Evolutionary conservation across 2,113 vertebrate genomes (phyloP).

Genomic region (Eulemur rufifrons): DNA sequence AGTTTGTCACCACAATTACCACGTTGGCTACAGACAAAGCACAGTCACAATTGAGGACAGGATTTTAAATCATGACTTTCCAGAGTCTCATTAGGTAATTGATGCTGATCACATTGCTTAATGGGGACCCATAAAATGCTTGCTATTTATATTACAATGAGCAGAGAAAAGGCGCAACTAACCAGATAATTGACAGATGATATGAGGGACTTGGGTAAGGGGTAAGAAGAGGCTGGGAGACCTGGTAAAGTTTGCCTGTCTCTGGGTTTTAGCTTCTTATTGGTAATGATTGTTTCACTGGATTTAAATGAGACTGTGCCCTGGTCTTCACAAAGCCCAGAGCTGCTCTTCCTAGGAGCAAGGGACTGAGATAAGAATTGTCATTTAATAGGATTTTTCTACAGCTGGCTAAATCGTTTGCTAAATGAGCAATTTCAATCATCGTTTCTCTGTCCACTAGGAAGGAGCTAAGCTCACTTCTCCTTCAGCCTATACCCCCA

Average conservation of each 20-base stretch:
- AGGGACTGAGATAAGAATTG: slow-evolving; percentile 40
- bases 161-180: slow-evolving; percentile 78
- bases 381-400: slow-evolving; percentile 60
- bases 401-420: slow-evolving; percentile 60
- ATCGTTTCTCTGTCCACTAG: slow-evolving; percentile 49
- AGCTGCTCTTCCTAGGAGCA: slow-evolving; percentile 44
- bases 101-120: slow-evolving; percentile 86
- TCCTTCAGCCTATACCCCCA: background rate
- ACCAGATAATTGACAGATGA: slow-evolving; percentile 80
- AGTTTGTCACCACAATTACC: slow-evolving; percentile 84
- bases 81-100: slow-evolving; percentile 86
- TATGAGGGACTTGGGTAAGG: background rate
- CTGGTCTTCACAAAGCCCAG: slow-evolving; percentile 64
- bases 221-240: slow-evolving; percentile 64
- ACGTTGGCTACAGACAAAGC: slow-evolving; percentile 83
- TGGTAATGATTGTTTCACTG: slow-evolving; percentile 39
- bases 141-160: slow-evolving; percentile 83
- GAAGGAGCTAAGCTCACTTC: slow-evolving; percentile 57
- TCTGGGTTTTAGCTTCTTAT: slow-evolving; percentile 60
- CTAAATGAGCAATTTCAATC: slow-evolving; percentile 75
- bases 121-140: slow-evolving; percentile 80
- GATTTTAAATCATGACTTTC: slow-evolving; percentile 85
- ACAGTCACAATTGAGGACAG: slow-evolving; percentile 81
- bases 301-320: background rate
- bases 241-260: slow-evolving; percentile 50